phyloP scores from a whole-genome alignment of 92 coral and sea anemone genomes.

The Palythoa grandiflora region DNA sequence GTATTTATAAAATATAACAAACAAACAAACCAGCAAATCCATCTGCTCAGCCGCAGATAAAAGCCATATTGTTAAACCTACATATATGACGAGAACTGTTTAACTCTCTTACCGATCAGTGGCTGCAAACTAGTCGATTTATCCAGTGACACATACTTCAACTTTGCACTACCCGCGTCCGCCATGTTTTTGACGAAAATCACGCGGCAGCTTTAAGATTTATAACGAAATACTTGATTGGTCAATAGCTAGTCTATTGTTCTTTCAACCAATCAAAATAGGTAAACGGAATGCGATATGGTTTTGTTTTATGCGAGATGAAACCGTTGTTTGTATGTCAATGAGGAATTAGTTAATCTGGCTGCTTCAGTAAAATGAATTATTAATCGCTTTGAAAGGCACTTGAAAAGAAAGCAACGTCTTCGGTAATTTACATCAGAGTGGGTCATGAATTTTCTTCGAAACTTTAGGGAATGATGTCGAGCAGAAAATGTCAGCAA shows the following conservation, averaged over 20 bases:
- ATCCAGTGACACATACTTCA: constrained; percentile 12
- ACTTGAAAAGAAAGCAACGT: background rate
- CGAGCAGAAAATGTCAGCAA: constrained; percentile 30
- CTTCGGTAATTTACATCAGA: background rate
- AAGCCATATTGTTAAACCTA: background rate
- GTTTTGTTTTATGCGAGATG: background rate
- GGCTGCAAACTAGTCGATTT: constrained; percentile 44
- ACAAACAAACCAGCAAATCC: too few species aligned
- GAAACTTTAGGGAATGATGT: background rate
- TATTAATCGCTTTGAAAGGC: constrained; percentile 29
- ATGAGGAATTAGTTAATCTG: background rate
- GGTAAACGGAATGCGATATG: background rate
- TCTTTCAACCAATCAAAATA: constrained; percentile 16
- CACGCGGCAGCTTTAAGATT: background rate
- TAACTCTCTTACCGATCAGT: constrained; percentile 22
- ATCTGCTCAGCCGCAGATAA: too few species aligned
- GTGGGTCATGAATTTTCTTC: background rate
- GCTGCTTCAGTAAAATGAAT: constrained; percentile 9
- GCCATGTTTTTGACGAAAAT: constrained; percentile 32
- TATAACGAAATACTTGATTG: constrained; percentile 6
- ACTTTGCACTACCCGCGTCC: constrained; percentile 1
- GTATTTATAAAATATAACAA: too few species aligned
- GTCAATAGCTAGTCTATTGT: background rate
- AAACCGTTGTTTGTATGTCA: background rate
- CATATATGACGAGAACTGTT: background rate